phyloP scores from a whole-genome alignment of 2,113 vertebrate genomes.

The Mastomys coucha region DNA sequence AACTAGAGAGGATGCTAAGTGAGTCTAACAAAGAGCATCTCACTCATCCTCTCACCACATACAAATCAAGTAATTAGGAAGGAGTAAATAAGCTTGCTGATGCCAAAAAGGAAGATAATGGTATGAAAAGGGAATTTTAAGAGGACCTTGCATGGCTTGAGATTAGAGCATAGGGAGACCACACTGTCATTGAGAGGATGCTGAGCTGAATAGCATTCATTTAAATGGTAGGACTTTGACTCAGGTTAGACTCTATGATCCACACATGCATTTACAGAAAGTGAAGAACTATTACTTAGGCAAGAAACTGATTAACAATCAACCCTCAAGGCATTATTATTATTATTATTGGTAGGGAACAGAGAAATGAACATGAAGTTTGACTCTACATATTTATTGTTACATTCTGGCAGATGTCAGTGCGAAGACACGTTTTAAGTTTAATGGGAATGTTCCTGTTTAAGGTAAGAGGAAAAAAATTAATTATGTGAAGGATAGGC shows the following conservation, averaged over 20 bases:
- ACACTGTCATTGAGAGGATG: constrained; percentile 71
- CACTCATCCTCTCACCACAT: constrained; percentile 71
- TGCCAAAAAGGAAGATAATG: constrained; percentile 71
- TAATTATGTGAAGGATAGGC: background rate
- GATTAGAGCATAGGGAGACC: constrained; percentile 50
- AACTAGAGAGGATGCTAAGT: constrained; percentile 67
- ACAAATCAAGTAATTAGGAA: constrained; percentile 81
- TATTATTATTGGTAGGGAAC: constrained; percentile 69
- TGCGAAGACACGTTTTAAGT: background rate
- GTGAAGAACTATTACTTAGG: constrained; percentile 60
- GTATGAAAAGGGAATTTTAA: constrained; percentile 76
- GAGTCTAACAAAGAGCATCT: constrained; percentile 79
- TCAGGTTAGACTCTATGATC: background rate
- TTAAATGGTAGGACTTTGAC: constrained; percentile 56
- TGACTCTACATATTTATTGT: constrained; percentile 77
- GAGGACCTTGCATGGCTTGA: constrained; percentile 63
- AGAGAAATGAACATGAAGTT: constrained; percentile 79
- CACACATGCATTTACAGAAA: constrained; percentile 3
- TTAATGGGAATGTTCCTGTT: constrained; percentile 69
- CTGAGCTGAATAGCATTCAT: constrained; percentile 61
- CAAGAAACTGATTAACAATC: constrained; percentile 74
- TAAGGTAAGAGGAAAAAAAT: background rate
- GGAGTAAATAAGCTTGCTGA: constrained; percentile 66
- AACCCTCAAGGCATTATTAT: constrained; percentile 73
- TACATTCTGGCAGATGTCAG: constrained; percentile 66